Evolutionary conservation across 2,797 vertebrate species (phyloP), one percentile per base, ranked within the genome.

Genomic region (Acanthopagrus latus): DNA sequence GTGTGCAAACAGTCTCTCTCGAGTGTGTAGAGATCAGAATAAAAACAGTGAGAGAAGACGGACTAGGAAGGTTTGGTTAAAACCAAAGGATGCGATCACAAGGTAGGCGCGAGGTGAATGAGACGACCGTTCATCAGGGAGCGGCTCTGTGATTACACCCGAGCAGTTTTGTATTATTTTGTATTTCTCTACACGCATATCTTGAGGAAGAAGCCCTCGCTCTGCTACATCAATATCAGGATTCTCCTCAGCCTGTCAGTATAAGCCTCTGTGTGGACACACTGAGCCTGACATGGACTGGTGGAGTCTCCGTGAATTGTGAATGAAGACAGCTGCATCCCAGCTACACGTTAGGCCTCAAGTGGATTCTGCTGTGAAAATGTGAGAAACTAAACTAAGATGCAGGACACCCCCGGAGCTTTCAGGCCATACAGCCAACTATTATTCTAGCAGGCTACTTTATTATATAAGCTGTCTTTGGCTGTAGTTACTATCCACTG

Each of bases 171-270:
- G 8, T 38, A 38, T 38, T 38, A 38, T 38, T 71, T 62, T 55
- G 56, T 74, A 63, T 72, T 68, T 69, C 48, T 70, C 4, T 65
- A 73, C 70, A 78, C 20, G 55, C 20, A 52, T 41, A 43, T 62
- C 29, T 69, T 75, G 17, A 66, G 18, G 60, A 71, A 60, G n/a
- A 65, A 73, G 20, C 58, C 63, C 11, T 70, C 62, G 21, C 50
- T 82, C 23, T 47, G 71, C 41, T 20, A 7, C 62, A 62, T 78
- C 58, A 58, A 25, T 83, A 77, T 72, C 67, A 78, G 52, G 44
- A 65, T 70, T 78, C 41, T 57, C 43, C 60, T 76, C 56, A 70
- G 51, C 63, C 71, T 64, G 78, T 56, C 79, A 72, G 56, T 48
- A 20, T 62, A 67, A 74, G 64, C 66, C 47, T 67, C 70, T 29